Evolutionary conservation across 2,888 invertebrate genomes (phyloP).

Genomic region (Exocentrus adspersus): DNA sequence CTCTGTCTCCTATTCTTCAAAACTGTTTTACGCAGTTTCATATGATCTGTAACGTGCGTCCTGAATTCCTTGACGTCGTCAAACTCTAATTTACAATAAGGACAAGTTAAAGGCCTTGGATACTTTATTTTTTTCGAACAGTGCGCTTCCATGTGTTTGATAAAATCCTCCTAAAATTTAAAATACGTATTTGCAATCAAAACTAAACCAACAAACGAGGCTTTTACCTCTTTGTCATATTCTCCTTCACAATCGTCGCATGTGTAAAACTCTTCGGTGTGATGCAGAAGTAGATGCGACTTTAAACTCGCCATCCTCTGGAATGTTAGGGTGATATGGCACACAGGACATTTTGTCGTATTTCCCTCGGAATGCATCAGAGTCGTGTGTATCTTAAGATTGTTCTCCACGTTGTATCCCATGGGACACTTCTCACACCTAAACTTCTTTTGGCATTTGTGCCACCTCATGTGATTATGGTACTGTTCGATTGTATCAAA

Average conservation of each 20-base stretch:
- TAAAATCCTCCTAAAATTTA: slow-evolving; percentile 63
- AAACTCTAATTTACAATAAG: slow-evolving; percentile 68
- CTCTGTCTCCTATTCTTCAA: slow-evolving; percentile 36
- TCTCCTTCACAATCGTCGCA: slow-evolving; percentile 59
- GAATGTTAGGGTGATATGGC: slow-evolving; percentile 54
- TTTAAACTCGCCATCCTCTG: slow-evolving; percentile 60
- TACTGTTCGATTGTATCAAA: slow-evolving; percentile 51
- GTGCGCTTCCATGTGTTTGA: slow-evolving; percentile 61
- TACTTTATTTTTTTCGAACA: slow-evolving; percentile 26
- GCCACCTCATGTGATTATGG: slow-evolving; percentile 56
- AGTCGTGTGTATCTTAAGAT: slow-evolving; percentile 59
- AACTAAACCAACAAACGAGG: too few species aligned
- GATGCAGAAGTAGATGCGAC: slow-evolving; percentile 60
- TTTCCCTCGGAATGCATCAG: slow-evolving; percentile 51
- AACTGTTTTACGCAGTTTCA: slow-evolving; percentile 63
- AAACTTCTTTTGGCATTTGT: slow-evolving; percentile 56
- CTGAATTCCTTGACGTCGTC: slow-evolving; percentile 62
- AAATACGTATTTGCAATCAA: too few species aligned
- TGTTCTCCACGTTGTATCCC: slow-evolving; percentile 59
- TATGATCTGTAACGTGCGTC: slow-evolving; percentile 66
- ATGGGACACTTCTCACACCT: slow-evolving; percentile 57
- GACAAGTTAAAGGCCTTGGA: slow-evolving; percentile 64
- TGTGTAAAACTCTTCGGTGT: slow-evolving; percentile 59
- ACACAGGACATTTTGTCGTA: slow-evolving; percentile 58
- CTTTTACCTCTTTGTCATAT: slow-evolving; percentile 58